Conservation (phyloP, 2,113 vertebrate genomes). For the Trematocara macrostoma region DNA sequence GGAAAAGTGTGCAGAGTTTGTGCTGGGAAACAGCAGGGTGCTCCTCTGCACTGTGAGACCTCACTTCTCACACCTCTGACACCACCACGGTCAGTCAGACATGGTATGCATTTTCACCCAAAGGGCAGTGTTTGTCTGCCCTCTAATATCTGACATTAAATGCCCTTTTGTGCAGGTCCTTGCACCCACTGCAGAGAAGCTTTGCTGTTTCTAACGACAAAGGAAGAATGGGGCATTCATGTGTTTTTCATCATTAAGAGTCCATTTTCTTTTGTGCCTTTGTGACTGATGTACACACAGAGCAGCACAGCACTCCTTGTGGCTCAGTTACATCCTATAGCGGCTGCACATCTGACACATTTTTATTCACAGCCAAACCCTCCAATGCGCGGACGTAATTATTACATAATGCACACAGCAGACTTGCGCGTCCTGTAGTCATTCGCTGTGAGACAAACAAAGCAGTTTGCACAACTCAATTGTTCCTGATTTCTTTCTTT, state of each 20-base stretch:
- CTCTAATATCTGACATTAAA: neutral
- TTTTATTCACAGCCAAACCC: constrained; percentile 11
- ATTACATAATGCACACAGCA: neutral
- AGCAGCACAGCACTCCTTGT: neutral
- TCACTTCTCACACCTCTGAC: constrained; percentile 35
- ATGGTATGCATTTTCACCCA: neutral
- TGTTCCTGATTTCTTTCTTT: constrained; percentile 17
- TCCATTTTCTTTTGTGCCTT: neutral
- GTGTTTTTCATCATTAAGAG: constrained; percentile 2
- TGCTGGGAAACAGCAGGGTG: constrained; percentile 22
- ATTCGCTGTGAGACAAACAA: constrained; percentile 16
- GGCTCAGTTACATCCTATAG: constrained; percentile 16
- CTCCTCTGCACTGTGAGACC: neutral
- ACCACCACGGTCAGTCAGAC: constrained; percentile 26
- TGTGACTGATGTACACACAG: neutral
- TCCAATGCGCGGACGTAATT: constrained; percentile 6
- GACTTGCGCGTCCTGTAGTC: neutral
- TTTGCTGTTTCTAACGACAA: neutral
- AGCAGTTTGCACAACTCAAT: constrained; percentile 22
- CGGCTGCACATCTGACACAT: constrained; percentile 7
- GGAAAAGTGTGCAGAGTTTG: neutral
- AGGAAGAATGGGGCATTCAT: neutral
- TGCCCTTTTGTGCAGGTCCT: neutral
- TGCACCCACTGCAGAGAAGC: neutral
- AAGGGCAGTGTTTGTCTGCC: neutral